phyloP scores from a whole-genome alignment of 2,888 invertebrate genomes.

The Callinectes sapidus region DNA sequence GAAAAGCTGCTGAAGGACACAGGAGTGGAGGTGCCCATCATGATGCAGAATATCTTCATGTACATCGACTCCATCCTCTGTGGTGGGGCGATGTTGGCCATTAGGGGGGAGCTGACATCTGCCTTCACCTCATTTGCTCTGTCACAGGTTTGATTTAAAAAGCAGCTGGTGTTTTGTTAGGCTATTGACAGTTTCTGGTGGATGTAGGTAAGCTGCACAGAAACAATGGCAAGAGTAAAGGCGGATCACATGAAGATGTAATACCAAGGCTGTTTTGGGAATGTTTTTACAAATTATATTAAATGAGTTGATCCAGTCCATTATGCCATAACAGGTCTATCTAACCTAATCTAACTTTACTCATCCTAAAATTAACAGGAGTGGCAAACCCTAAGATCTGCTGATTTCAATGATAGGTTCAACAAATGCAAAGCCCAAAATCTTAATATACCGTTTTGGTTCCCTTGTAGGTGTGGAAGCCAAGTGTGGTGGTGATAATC shows the following conservation, averaged over 20 bases:
- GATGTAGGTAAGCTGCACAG: background rate
- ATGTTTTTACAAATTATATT: too few species aligned
- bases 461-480: constrained; percentile 73
- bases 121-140: constrained; percentile 81
- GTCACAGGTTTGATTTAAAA: constrained; percentile 75
- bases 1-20: constrained; percentile 91
- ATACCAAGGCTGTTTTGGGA: too few species aligned
- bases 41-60: constrained; percentile 96
- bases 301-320: too few species aligned
- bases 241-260: too few species aligned
- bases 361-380: too few species aligned
- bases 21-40: constrained; percentile 88
- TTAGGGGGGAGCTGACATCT: constrained; percentile 81
- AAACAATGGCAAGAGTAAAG: background rate
- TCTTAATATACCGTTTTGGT: too few species aligned
- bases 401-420: too few species aligned
- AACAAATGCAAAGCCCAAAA: too few species aligned
- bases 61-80: constrained; percentile 95
- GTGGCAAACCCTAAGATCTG: background rate
- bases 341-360: too few species aligned
- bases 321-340: too few species aligned
- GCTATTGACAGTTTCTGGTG: background rate
- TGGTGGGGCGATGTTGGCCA: constrained; percentile 84
- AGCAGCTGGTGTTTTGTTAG: background rate
- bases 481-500: constrained; percentile 84